phyloP scores from a whole-genome alignment of 2,797 vertebrate genomes.

The Lutjanus argentimaculatus region DNA sequence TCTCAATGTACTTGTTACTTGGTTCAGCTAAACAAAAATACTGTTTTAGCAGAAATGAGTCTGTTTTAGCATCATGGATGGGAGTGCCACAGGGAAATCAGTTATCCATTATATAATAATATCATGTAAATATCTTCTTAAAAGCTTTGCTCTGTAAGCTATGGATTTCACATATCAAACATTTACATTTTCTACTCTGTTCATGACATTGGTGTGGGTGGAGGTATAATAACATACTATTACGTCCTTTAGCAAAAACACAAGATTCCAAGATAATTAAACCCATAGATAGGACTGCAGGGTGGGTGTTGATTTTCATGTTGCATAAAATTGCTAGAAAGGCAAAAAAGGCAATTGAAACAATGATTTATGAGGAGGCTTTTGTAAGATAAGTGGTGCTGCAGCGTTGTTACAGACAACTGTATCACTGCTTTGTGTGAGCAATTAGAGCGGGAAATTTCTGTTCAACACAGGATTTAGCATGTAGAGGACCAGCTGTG shows the following conservation, averaged over 20 bases:
- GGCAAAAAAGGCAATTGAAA: slow-evolving; percentile 41
- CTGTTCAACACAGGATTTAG: slow-evolving; percentile 14
- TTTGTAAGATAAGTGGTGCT: slow-evolving; percentile 32
- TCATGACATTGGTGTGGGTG: slow-evolving; percentile 17
- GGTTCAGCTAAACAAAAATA: background rate
- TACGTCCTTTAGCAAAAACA: slow-evolving; percentile 33
- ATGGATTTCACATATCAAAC: slow-evolving; percentile 34
- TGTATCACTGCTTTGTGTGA: slow-evolving; percentile 29
- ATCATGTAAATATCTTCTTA: slow-evolving; percentile 50
- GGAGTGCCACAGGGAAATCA: slow-evolving; percentile 33
- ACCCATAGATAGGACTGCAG: background rate
- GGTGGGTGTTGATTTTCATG: slow-evolving; percentile 38
- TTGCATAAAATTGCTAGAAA: slow-evolving; percentile 9
- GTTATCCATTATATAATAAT: slow-evolving; percentile 45
- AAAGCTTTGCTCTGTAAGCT: slow-evolving; percentile 49
- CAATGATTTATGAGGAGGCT: slow-evolving; percentile 25
- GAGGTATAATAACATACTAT: slow-evolving; percentile 27
- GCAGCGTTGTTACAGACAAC: slow-evolving; percentile 17
- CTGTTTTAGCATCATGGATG: slow-evolving; percentile 2
- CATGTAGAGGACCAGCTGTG: slow-evolving; percentile 9
- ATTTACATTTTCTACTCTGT: slow-evolving; percentile 23
- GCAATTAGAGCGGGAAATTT: slow-evolving; percentile 11
- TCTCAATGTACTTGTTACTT: background rate
- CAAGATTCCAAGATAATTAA: slow-evolving; percentile 31
- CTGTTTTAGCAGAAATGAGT: slow-evolving; percentile 7